Evolutionary conservation across 2,113 vertebrate genomes (phyloP), one percentile per base, ranked within the genome.

Genomic region (Herpailurus yagouaroundi): DNA sequence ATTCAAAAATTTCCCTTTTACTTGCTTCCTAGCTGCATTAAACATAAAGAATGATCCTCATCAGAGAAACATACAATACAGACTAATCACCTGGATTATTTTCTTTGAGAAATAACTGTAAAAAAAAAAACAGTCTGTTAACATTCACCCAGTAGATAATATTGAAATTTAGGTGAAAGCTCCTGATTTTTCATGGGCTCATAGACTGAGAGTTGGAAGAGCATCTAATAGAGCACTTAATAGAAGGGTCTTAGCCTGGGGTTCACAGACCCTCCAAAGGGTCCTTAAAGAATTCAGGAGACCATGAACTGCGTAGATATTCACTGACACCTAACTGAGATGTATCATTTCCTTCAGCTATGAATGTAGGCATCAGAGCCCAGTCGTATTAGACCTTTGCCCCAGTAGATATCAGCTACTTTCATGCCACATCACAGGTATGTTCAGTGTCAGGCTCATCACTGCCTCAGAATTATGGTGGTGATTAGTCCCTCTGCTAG

Each of bases 21-120:
- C 88, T 68, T 97, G 31, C 87, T 96, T 95, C 64, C 69, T 77
- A 85, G 55, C 31, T 93, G 25, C 93, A 38, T 87, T 92, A 86
- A 77, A 52, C 3, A 0, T 89, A 86, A 94, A 94, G 89, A 96
- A 95, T 91, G 74, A 81, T 79, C 66, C 80, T 92, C n/a, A 90
- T 97, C 64, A 97, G 84, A 98, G 84, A 97, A 91, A 80, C 81
- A 74, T 52, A 25, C 82, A 90, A 74, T 52, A 25, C 82, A 90
- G 29, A 68, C 66, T 69, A 83, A 95, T 96, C 91, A 95, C 57
- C 85, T 84, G 84, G 64, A 87, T 96, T 66, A 52, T 64, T 74
- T 89, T 86, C 84, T 93, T 96, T 86, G 50, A 92, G 48, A 96
- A 96, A 95, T 93, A 92, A 88, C 63, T 64, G 50, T 90, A 71